phyloP scores from a whole-genome alignment of 2,113 vertebrate species.

The Cyrtonyx montezumae region DNA sequence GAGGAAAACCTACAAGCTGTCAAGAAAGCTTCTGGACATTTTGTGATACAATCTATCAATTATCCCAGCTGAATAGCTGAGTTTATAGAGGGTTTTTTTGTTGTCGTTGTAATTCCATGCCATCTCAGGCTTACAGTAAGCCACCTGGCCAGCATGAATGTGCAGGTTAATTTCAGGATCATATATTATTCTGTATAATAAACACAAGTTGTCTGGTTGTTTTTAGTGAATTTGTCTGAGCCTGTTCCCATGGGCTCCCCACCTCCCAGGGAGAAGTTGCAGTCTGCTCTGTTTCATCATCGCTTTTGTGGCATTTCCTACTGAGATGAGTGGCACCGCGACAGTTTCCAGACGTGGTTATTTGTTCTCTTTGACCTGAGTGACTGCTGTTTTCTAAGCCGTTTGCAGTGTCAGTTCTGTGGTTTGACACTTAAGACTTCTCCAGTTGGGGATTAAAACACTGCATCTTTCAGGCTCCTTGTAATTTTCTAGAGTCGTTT shows the following conservation, averaged over 20 bases:
- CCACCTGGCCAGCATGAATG: slow-evolving; percentile 13
- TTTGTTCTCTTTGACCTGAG: slow-evolving; percentile 67
- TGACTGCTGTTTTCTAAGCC: slow-evolving; percentile 35
- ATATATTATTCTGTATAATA: slow-evolving; percentile 48
- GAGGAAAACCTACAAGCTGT: slow-evolving; percentile 56
- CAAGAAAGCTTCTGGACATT: slow-evolving; percentile 17
- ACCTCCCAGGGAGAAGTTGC: slow-evolving; percentile 58
- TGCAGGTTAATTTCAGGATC: not conserved
- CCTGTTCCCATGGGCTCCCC: slow-evolving; percentile 26
- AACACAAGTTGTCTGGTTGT: slow-evolving; percentile 26
- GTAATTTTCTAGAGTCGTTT: not conserved
- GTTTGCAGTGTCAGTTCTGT: slow-evolving; percentile 19
- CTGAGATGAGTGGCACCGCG: slow-evolving; percentile 54
- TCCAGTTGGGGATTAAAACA: slow-evolving; percentile 5
- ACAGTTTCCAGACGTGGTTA: slow-evolving; percentile 58
- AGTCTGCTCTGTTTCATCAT: slow-evolving; percentile 69
- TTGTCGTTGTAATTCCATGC: not conserved
- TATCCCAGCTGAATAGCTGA: not conserved
- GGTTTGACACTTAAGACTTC: slow-evolving; percentile 26
- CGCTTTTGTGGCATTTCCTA: slow-evolving; percentile 69
- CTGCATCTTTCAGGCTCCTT: not conserved
- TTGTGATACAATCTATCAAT: not conserved
- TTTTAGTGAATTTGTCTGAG: slow-evolving; percentile 39
- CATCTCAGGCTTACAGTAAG: slow-evolving; percentile 27
- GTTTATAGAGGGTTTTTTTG: not conserved